Evolutionary conservation across 2,797 vertebrate species (phyloP), one percentile per base, ranked within the genome.

Genomic region (Adrianichthys oophorus): DNA sequence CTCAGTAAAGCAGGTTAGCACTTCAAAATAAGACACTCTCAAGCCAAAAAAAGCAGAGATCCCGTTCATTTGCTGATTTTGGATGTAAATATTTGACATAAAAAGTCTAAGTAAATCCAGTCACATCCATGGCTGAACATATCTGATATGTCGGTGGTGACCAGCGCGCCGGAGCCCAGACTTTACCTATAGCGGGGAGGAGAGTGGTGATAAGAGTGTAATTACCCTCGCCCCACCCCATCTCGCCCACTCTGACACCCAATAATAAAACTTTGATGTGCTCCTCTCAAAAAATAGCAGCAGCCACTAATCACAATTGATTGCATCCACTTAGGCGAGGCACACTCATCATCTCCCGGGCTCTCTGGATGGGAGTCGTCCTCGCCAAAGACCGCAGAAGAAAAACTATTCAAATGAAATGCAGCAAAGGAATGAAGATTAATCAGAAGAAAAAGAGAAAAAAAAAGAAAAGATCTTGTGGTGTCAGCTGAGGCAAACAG

Each of bases 301-400:
- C 90, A 74, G 87, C 88, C 74, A 79, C 92, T 93, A 87, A 84
- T 92, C 88, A 94, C 91, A 92, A 94, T 94, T 93, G 94, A 94
- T 94, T 92, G 92, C 84, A 85, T 92, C 91, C 91, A 92, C 94
- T 95, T 93, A 92, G 91, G 75, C 88, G 88, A 87, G 92, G 90
- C 67, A 42, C 70, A 45, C 79, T 87, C 81, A 85, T 87, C 86
- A 78, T 79, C 81, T 69, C 62, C 60, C 47, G 60, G 76, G 76
- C 76, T 68, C 71, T 73, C 62, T 67, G 65, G 70, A 78, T 76
- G 66, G 72, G 65, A 68, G 72, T 79, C 75, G 51, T 78, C 76
- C 72, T 71, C 48, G 18, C 72, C 68, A 21, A 52, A 52, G 64
- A 60, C 68, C 23, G 46, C 37, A 56, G 50, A 26, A 59, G 50